Base-by-base conservation (phyloP, 2,113 vertebrate genomes). In the Melanostigma gelatinosum region DNA sequence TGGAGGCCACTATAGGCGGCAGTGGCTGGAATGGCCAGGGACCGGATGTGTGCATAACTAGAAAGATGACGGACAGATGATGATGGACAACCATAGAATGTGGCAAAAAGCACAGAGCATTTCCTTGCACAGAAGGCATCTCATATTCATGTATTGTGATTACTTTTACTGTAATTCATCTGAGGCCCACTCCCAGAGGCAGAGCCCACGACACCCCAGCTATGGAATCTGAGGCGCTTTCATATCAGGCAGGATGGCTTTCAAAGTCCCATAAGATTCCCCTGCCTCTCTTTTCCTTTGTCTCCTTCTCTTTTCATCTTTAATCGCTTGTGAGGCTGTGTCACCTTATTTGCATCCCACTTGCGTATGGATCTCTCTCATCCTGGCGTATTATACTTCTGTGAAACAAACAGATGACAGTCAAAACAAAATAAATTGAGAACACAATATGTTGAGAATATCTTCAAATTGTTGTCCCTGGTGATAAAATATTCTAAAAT, bases 321-420 rank as follows among this genome's bases (percentile, higher is more conserved):
- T 92, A 91, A 94, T 91, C 72, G 72, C 86, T 87, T 34, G 76
- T 55, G 84, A 83, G 80, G 78, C 82, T 83, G 58, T 60, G 75
- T 84, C 89, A 73, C 75, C 79, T 84, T 84, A 91, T 95, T 95
- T 94, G 91, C 91, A 88, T 94, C 85, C 80, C 68, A 64, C 76
- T 89, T 81, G 85, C 82, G 84, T 80, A 79, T 84, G 67, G 67
- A 87, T 90, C 83, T 52, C 74, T 87, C 81, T 78, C 76, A 87
- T 87, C 87, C 74, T 42, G 57, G 70, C 34, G 73, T 79, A 74
- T 72, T 76, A 72, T 69, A 75, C 75, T 87, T 57, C 79, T 20
- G 54, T 79, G 75, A 77, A 78, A 84, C 62, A 77, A 77, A 63
- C 71, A 67, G 38, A 72, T 46, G 77, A 70, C 64, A 88, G 73